Evolutionary conservation across 2,888 invertebrate species (phyloP).

Genomic region (Coenonympha glycerion): DNA sequence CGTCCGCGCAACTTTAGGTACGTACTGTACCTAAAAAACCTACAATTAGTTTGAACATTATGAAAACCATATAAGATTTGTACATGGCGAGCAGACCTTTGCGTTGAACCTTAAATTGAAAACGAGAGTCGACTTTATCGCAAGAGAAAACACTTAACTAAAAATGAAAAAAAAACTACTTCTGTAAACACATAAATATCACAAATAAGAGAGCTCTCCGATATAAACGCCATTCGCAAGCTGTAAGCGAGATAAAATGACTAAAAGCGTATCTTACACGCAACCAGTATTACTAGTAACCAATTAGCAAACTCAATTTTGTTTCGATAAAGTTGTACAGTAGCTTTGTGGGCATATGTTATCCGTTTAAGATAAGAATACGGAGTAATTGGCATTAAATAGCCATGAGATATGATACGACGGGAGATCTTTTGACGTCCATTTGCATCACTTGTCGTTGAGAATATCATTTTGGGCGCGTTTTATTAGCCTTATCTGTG

Average conservation of each 20-base stretch:
- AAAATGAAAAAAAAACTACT: not conserved
- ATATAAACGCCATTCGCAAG: conserved; percentile 28
- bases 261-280: conserved; percentile 43
- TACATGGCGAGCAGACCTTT: too few relatives aligned
- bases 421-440: conserved; percentile 16
- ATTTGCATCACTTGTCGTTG: conserved; percentile 14
- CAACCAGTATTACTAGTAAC: conserved; percentile 44
- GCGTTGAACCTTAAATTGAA: too few relatives aligned
- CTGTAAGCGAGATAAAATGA: conserved; percentile 36
- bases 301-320: conserved; percentile 57
- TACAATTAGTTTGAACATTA: too few relatives aligned
- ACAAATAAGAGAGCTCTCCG: conserved; percentile 6
- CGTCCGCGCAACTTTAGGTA: too few relatives aligned
- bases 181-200: conserved; percentile 17
- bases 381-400: conserved; percentile 28
- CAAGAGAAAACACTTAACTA: not conserved
- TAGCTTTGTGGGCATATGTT: conserved; percentile 25
- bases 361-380: conserved; percentile 27
- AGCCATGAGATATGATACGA: conserved; percentile 23
- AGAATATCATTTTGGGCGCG: conserved; percentile 5
- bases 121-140: not conserved
- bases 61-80: too few relatives aligned
- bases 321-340: conserved; percentile 45
- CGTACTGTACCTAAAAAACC: too few relatives aligned
- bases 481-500: conserved; percentile 4